Conservation (phyloP, 2,113 vertebrate genomes). For the Corythoichthys intestinalis region DNA sequence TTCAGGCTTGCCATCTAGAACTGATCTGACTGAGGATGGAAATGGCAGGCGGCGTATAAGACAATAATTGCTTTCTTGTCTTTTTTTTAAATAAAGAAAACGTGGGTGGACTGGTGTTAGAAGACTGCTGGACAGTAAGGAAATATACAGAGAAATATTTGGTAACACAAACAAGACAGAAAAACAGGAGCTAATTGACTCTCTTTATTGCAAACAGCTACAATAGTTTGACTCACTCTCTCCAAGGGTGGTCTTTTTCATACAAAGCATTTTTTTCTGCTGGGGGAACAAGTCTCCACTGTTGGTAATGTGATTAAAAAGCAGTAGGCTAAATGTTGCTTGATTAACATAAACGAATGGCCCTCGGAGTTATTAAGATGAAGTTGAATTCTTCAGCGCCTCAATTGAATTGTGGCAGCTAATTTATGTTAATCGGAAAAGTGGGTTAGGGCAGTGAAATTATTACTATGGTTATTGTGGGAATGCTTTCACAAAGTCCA, state of each 20-base stretch:
- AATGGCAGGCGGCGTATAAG: slow-evolving; percentile 39
- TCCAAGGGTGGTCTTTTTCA: slow-evolving; percentile 25
- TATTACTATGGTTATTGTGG: too few relatives aligned
- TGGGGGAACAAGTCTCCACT: slow-evolving; percentile 10
- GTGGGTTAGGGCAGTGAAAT: neutral
- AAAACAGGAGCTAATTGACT: slow-evolving; percentile 26
- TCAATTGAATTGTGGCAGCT: slow-evolving; percentile 1
- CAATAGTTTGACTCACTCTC: slow-evolving; percentile 12
- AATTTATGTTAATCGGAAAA: slow-evolving; percentile 2
- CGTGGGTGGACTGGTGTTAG: slow-evolving; percentile 6
- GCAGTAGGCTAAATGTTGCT: slow-evolving; percentile 10
- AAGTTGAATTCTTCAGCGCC: slow-evolving; percentile 17
- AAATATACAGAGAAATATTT: slow-evolving; percentile 2
- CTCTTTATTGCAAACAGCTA: slow-evolving; percentile 27
- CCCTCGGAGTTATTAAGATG: slow-evolving; percentile 11
- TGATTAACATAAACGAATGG: slow-evolving; percentile 18
- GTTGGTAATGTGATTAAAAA: slow-evolving; percentile 27
- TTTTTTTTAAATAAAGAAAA: slow-evolving; percentile 11
- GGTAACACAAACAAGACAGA: neutral
- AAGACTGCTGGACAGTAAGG: neutral
- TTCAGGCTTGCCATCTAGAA: slow-evolving; percentile 38
- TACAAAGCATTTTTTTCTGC: slow-evolving; percentile 5
- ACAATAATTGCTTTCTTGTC: slow-evolving; percentile 32
- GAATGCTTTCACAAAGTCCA: too few relatives aligned
- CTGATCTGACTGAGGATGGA: slow-evolving; percentile 29